Evolutionary conservation across 1,140 invertebrate genomes (phyloP).

Genomic region (Pogonomyrmex californicus): DNA sequence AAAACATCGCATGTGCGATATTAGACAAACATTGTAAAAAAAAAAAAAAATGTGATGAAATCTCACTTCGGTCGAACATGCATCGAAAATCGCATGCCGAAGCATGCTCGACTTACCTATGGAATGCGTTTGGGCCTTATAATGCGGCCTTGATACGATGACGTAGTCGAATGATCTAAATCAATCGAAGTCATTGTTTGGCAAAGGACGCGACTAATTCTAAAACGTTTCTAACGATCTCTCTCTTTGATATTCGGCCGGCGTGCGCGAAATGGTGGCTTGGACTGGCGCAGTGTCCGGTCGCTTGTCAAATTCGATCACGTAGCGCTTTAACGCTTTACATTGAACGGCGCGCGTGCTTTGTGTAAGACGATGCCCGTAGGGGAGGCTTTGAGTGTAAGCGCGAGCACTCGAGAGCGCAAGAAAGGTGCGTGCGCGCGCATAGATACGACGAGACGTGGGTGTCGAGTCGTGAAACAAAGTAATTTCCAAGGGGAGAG

Average conservation of each 20-base stretch:
- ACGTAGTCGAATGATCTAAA: constrained; percentile 58
- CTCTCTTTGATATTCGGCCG: constrained; percentile 76
- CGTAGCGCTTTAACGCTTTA: constrained; percentile 81
- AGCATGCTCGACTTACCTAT: neutral
- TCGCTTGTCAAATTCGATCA: constrained; percentile 81
- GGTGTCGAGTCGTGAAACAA: constrained; percentile 74
- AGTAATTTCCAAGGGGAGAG: constrained; percentile 57
- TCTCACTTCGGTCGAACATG: neutral
- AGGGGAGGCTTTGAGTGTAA: constrained; percentile 33
- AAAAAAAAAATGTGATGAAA: neutral
- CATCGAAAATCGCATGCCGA: constrained; percentile 10
- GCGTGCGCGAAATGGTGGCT: constrained; percentile 79
- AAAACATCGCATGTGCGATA: neutral
- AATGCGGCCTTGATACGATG: constrained; percentile 41
- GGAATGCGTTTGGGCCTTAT: neutral
- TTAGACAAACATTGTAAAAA: neutral
- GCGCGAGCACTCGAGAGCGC: constrained; percentile 45
- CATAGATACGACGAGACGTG: constrained; percentile 74
- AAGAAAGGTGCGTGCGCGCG: constrained; percentile 71
- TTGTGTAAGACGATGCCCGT: constrained; percentile 75
- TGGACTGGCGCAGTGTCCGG: constrained; percentile 76
- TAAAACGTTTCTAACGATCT: constrained; percentile 78
- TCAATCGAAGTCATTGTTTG: constrained; percentile 50
- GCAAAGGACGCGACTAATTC: constrained; percentile 70
- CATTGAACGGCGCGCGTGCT: constrained; percentile 82